phyloP scores from a whole-genome alignment of 2,888 invertebrate species.

The Diarsia dahlii region DNA sequence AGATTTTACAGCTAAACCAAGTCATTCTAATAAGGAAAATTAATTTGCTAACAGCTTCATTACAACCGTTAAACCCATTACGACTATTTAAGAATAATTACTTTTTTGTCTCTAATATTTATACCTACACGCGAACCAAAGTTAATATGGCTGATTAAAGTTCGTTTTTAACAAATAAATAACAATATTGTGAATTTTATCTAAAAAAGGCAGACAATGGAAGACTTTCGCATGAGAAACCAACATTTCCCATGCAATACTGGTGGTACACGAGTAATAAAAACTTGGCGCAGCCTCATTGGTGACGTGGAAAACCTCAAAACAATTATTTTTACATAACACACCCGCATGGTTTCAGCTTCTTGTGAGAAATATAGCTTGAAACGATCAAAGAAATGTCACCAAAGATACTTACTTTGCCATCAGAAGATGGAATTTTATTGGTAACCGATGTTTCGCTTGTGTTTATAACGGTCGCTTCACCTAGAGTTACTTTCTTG shows the following conservation, averaged over 20 bases:
- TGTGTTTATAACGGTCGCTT: neutral
- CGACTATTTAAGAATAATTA: conserved; percentile 24
- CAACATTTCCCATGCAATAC: conserved; percentile 85
- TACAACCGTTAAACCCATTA: conserved; percentile 25
- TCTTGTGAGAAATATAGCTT: conserved; percentile 53
- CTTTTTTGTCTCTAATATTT: conserved; percentile 7
- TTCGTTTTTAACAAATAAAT: conserved; percentile 58
- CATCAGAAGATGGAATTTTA: neutral
- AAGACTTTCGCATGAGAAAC: conserved; percentile 88
- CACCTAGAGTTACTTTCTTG: neutral
- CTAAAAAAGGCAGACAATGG: conserved; percentile 73
- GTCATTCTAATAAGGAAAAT: neutral
- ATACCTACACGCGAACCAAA: conserved; percentile 12
- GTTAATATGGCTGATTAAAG: conserved; percentile 48
- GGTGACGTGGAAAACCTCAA: conserved; percentile 83
- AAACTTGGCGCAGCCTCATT: conserved; percentile 78
- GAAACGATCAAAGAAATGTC: conserved; percentile 28
- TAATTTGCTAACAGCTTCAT: conserved; percentile 24
- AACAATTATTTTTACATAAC: conserved; percentile 84
- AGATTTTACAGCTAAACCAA: neutral
- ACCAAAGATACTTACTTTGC: neutral
- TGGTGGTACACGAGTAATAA: conserved; percentile 80
- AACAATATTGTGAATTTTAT: conserved; percentile 67
- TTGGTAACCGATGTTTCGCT: neutral
- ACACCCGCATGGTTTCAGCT: conserved; percentile 79